phyloP scores from a whole-genome alignment of 2,888 invertebrate genomes.

The Labia minor region DNA sequence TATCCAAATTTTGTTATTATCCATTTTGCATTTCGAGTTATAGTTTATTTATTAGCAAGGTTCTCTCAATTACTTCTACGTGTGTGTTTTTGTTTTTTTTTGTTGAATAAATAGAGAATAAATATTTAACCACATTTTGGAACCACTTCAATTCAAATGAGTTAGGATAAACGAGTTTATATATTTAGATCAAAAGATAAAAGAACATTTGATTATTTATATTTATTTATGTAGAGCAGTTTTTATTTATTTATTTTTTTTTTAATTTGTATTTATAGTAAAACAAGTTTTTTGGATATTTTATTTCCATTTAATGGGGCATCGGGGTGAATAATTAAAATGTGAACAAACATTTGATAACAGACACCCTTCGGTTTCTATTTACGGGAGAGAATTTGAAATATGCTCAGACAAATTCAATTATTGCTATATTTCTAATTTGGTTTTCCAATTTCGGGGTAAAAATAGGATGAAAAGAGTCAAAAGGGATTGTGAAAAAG shows the following conservation, averaged over 20 bases:
- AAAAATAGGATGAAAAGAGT: no score
- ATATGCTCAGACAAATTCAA: no score
- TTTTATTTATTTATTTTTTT: neutral
- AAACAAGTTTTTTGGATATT: neutral
- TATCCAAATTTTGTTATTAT: no score
- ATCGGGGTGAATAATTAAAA: neutral
- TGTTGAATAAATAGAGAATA: neutral
- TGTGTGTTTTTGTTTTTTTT: no score
- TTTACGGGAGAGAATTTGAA: no score
- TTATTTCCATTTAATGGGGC: neutral
- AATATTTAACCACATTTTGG: conserved; percentile 2
- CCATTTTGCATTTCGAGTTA: no score
- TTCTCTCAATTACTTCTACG: no score
- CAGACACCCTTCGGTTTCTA: neutral
- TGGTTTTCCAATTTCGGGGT: no score
- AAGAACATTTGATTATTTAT: neutral
- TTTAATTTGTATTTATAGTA: neutral
- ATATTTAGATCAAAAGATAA: conserved; percentile 1
- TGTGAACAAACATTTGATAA: conserved; percentile 8
- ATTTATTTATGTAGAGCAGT: no score
- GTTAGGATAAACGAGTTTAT: neutral
- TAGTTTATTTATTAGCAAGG: no score
- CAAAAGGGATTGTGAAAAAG: no score
- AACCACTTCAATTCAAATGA: conserved; percentile 6
- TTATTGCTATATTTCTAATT: no score